Percentiles rank a stretch among this genome's conserved stretches.
These are phyloP conservation scores for Drosophila niveifrons DNA, from an alignment of 2,888 invertebrate species.

Conservation along the genomic window DNA sequence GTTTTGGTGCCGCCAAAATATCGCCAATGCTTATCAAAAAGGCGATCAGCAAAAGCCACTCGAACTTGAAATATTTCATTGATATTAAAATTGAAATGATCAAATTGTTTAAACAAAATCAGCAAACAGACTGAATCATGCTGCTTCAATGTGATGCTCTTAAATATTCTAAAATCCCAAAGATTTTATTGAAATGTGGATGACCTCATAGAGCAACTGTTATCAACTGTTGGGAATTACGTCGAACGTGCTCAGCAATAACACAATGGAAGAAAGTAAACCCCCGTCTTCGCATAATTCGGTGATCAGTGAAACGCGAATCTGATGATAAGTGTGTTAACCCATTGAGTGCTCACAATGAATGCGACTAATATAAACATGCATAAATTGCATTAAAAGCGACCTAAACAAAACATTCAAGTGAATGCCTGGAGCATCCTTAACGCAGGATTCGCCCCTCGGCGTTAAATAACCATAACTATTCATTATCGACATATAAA, in stretches of 20 bases:
- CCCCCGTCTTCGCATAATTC: constrained; percentile 24
- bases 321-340: constrained; percentile 30
- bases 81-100: neutral
- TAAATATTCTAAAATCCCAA: constrained; percentile 26
- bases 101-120: neutral
- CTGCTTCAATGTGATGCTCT: constrained; percentile 5
- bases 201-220: constrained; percentile 33
- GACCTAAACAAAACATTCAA: constrained; percentile 71
- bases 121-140: constrained; percentile 27
- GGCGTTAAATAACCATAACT: constrained; percentile 76
- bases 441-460: constrained; percentile 51
- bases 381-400: constrained; percentile 79
- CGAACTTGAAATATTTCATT: constrained; percentile 63
- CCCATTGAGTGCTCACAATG: constrained; percentile 47
- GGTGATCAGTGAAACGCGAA: neutral
- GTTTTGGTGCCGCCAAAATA: constrained; percentile 49
- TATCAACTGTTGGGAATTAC: constrained; percentile 45
- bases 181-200: neutral
- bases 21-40: constrained; percentile 37
- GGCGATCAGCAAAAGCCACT: constrained; percentile 44
- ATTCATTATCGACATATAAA: constrained; percentile 80
- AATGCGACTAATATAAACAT: constrained; percentile 64
- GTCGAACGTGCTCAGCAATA: constrained; percentile 22
- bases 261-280: constrained; percentile 29
- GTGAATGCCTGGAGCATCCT: constrained; percentile 37